A percentile compares a stretch with the other conserved stretches of the same genome.
Conservation (phyloP, 2,113 vertebrate species). For the Solea senegalensis region DNA sequence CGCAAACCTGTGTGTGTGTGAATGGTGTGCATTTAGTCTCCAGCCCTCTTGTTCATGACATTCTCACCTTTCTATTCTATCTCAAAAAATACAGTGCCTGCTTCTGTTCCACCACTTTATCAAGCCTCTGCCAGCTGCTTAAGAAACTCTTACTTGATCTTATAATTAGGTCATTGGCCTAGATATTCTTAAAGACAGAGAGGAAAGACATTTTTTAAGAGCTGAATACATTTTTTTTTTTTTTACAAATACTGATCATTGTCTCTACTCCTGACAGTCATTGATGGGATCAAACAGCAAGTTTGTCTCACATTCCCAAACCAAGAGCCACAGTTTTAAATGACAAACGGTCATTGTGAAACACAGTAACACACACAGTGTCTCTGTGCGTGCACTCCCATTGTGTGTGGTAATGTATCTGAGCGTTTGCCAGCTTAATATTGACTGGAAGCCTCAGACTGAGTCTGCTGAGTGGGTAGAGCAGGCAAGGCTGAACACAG, state of each 20-base stretch:
- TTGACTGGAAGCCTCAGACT: conserved; percentile 43
- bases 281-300: conserved; percentile 16
- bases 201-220: conserved; percentile 8
- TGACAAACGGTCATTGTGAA: conserved; percentile 20
- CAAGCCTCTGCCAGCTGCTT: conserved; percentile 6
- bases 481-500: conserved; percentile 44
- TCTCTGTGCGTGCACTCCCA: conserved; percentile 8
- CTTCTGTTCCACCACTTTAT: neutral
- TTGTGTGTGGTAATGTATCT: conserved; percentile 24
- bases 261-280: conserved; percentile 4
- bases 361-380: neutral
- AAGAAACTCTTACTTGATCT: neutral
- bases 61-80: conserved; percentile 5
- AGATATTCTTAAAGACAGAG: conserved; percentile 1
- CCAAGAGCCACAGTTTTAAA: neutral
- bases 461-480: conserved; percentile 47
- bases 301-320: conserved; percentile 19
- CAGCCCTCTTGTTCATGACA: neutral
- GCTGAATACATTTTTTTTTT: neutral
- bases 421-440: conserved; percentile 37
- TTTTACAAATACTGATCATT: neutral
- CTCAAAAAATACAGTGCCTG: neutral
- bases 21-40: neutral
- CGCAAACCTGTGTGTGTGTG: neutral
- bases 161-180: conserved; percentile 14